Conservation (phyloP, 1,140 invertebrate species). For the Zaprionus lachaisei region DNA sequence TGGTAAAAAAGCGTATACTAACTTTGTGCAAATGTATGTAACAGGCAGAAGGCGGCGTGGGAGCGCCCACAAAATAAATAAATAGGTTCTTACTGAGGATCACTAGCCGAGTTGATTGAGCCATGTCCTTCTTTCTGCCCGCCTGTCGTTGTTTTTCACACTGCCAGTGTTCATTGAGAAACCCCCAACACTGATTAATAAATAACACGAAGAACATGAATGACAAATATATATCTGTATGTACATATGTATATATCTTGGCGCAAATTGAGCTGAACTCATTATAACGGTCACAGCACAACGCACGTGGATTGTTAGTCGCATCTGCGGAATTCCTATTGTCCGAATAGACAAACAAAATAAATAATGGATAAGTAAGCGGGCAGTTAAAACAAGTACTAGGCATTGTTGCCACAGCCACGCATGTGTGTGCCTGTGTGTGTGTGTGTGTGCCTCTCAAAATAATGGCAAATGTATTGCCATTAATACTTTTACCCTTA, state of each 20-base stretch:
- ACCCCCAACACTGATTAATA: neutral
- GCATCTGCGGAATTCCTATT: conserved; percentile 47
- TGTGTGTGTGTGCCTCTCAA: conserved; percentile 11
- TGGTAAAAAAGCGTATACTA: too few species aligned
- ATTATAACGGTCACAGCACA: conserved; percentile 44
- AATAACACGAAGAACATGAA: neutral
- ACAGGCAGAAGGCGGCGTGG: too few species aligned
- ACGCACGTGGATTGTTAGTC: conserved; percentile 41
- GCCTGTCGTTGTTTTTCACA: too few species aligned
- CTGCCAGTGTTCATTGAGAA: neutral
- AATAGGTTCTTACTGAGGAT: too few species aligned
- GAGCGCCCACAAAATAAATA: too few species aligned
- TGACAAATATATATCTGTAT: neutral
- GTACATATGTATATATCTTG: neutral
- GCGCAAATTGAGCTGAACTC: conserved; percentile 34
- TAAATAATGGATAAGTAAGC: conserved; percentile 44
- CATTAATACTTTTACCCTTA: conserved; percentile 55
- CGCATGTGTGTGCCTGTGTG: neutral
- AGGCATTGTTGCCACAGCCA: conserved; percentile 15
- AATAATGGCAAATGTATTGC: conserved; percentile 48
- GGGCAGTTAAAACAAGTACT: conserved; percentile 48
- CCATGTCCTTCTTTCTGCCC: too few species aligned
- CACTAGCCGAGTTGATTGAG: too few species aligned
- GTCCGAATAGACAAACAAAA: conserved; percentile 23
- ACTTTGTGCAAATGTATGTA: too few species aligned